These are phyloP conservation scores for Halictus quadricinctus DNA, from an alignment of 2,888 invertebrate genomes.

Conservation along the genomic window DNA sequence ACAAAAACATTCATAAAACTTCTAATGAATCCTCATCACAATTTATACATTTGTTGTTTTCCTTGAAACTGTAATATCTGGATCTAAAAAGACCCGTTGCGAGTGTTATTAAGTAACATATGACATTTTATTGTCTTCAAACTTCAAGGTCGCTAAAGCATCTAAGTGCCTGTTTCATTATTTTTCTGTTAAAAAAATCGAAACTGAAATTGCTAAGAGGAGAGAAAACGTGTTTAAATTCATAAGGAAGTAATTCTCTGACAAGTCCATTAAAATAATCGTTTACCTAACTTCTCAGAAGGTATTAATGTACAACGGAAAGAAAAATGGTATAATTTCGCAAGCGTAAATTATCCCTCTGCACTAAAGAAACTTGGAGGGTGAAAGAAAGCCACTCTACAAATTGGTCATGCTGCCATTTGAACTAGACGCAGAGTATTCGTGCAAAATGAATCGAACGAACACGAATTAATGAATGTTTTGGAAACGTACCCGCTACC, in stretches of 20 bases:
- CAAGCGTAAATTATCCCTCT: conserved; percentile 36
- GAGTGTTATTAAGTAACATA: too few species aligned
- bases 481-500: conserved; percentile 90
- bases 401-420: conserved; percentile 61
- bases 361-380: conserved; percentile 35
- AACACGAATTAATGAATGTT: neutral
- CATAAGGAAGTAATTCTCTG: neutral
- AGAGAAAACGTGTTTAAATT: too few species aligned
- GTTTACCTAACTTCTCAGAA: neutral
- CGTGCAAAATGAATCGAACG: conserved; percentile 58
- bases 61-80: too few species aligned
- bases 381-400: conserved; percentile 38
- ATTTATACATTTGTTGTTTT: too few species aligned
- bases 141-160: too few species aligned
- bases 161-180: too few species aligned
- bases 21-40: too few species aligned
- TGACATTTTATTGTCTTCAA: too few species aligned
- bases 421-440: conserved; percentile 43
- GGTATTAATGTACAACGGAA: neutral
- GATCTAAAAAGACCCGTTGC: too few species aligned
- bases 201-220: too few species aligned
- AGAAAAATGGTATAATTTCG: neutral
- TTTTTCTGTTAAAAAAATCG: too few species aligned
- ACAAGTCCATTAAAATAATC: neutral
- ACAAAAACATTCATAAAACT: too few species aligned